Evolutionary conservation across 2,888 invertebrate species (phyloP), one percentile per base, ranked within the genome.

Genomic region (Hofmannophila pseudospretella): DNA sequence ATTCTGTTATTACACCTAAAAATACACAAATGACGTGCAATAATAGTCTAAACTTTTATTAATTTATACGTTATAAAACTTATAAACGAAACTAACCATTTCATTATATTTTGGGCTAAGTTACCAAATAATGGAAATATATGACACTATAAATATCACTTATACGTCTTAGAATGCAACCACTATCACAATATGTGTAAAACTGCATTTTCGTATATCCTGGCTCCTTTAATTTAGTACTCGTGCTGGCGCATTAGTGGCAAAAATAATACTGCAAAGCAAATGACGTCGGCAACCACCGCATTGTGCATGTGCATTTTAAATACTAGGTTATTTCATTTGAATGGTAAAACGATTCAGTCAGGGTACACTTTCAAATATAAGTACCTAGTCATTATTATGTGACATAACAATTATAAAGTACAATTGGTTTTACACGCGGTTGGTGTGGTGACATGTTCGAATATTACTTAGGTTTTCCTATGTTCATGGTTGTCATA

Each of bases 201-300:
- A 64, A 71, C 75, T 73, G 79, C 85, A 84, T 81, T 79, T 79
- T 81, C 58, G 64, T 64, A 36, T 61, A 72, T 78, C 71, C 76
- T 72, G 62, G 51, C 53, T 67, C 70, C 54, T 53, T 67, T 69
- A 67, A 67, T 69, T 69, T 68, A 71, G 57, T 54, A 77, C 54
- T 66, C 79, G 82, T 84, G 75, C 69, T 71, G 65, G 75, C 82
- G 82, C 84, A 81, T 78, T 84, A 79, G 78, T 72, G 65, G 81
- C 76, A 65, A 77, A 84, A 84, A 75, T 82, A 78, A 75, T 71
- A 85, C 85, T 86, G 85, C 85, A 86, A 85, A 80, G 60, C 72
- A 77, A 61, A 77, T 84, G 85, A 85, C 85, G 85, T 85, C 75
- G 79, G 59, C 75, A 74, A 81, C 72, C 59, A 66, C 85, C 69